Base-by-base conservation (phyloP, 2,888 invertebrate species). In the Sarcophaga rosellei region DNA sequence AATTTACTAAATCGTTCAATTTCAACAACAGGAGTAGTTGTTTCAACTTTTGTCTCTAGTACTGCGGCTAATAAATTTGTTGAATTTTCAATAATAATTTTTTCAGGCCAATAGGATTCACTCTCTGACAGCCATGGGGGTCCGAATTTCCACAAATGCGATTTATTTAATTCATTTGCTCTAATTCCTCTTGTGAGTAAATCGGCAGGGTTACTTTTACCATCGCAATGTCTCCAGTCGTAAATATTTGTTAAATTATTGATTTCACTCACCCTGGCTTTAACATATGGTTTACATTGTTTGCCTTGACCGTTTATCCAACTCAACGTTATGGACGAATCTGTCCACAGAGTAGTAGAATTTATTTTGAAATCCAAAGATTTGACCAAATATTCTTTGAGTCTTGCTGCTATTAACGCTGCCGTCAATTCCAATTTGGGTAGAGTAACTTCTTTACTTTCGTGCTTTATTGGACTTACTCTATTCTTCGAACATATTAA, bases 371-470 rank as follows among this genome's bases (percentile, higher is more conserved):
- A 73, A 65, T 81, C 81, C 11, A 86, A 70, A 23, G 73, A 44
- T 6, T 63, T 73, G 0, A 45, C 12, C 2, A 86, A 23, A 74
- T 62, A 81, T 57, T 69, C 20, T 15, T 63, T 63, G 4, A 86
- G 62, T 21, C 74, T 61, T 21, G 74, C 81, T 70, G 86, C 80
- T 77, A 73, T 77, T n/a, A 86, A 73, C 1, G 87, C 87, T 61
- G 79, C 84, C 3, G 83, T 86, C 15, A 68, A 35, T n/a, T 68
- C 68, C 17, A 45, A 68, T 21, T 68, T 68, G 2, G 68, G 68
- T 5, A 68, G 15, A 47, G 68, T 68, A 11, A 68, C 12, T 47
- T 68, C 68, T 47, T 47, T 47, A 47, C 15, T 45, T 68, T 68
- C 47, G 3, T 47, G 15, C 20, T 68, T 68, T 44, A 68, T 68